Evolutionary conservation across 2,113 vertebrate species (phyloP).

Genomic region (Xenotilapia longispinis): DNA sequence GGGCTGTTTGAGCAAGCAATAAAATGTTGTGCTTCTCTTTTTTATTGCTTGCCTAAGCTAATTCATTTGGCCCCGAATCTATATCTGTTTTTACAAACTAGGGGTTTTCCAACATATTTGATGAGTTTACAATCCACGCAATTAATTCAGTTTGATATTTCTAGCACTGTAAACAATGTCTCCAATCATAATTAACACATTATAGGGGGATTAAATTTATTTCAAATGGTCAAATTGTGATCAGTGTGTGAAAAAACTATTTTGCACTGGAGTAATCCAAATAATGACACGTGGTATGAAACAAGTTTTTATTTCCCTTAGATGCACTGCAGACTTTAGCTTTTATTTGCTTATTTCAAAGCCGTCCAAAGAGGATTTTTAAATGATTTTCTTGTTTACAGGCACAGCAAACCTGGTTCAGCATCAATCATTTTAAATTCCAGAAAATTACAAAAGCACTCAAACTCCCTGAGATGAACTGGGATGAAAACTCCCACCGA

Average conservation of each 20-base stretch:
- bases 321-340: neutral
- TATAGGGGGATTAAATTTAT: rapidly evolving
- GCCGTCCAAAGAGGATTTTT: neutral
- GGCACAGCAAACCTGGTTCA: neutral
- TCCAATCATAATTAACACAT: neutral
- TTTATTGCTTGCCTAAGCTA: neutral
- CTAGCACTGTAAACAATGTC: neutral
- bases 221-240: neutral
- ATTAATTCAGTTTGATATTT: neutral
- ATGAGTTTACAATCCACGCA: neutral
- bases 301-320: neutral
- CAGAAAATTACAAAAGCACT: neutral
- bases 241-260: neutral
- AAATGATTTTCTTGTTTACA: neutral
- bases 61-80: neutral
- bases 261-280: neutral
- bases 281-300: neutral
- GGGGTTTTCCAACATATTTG: neutral
- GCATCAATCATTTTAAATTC: neutral
- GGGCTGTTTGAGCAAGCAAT: neutral
- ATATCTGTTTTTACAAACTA: neutral
- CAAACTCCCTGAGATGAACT: constrained; percentile 33
- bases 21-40: neutral
- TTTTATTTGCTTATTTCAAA: neutral
- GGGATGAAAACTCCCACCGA: neutral